These are phyloP conservation scores for Pseudomugil tenellus DNA, from an alignment of 2,797 vertebrate genomes.

Conservation along the genomic window DNA sequence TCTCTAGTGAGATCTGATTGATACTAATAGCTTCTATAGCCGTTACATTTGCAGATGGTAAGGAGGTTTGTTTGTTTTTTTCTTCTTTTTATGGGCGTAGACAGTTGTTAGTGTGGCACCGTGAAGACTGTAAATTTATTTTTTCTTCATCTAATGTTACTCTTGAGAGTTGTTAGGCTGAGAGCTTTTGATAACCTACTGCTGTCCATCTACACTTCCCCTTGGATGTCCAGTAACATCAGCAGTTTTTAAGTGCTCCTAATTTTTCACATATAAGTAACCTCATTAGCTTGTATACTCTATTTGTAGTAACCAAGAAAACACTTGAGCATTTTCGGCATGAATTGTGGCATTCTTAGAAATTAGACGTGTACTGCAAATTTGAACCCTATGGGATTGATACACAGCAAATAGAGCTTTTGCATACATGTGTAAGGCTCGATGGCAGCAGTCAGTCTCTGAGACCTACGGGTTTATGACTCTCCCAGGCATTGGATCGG, in stretches of 20 bases:
- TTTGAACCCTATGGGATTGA: neutral
- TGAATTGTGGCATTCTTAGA: neutral
- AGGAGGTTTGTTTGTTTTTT: conserved; percentile 32
- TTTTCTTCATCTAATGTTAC: conserved; percentile 56
- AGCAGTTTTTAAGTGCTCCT: conserved; percentile 12
- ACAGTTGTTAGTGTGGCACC: conserved; percentile 57
- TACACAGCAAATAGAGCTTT: neutral
- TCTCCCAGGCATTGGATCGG: conserved; percentile 51
- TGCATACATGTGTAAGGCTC: conserved; percentile 17
- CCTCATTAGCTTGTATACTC: neutral
- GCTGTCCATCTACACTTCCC: conserved; percentile 31
- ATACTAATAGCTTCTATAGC: conserved; percentile 68
- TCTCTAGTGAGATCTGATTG: conserved; percentile 64
- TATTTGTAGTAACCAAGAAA: neutral
- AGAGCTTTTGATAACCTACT: conserved; percentile 42
- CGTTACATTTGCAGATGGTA: conserved; percentile 45
- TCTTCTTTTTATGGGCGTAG: conserved; percentile 50
- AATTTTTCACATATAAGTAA: neutral
- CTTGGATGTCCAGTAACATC: conserved; percentile 23
- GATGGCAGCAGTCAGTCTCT: conserved; percentile 54
- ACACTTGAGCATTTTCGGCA: neutral
- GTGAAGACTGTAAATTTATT: conserved; percentile 56
- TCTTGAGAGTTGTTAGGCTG: conserved; percentile 54
- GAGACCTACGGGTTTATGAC: conserved; percentile 40
- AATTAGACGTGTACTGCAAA: neutral